Base-by-base conservation (phyloP, 2,113 vertebrate genomes). In the Manacus vitellinus region DNA sequence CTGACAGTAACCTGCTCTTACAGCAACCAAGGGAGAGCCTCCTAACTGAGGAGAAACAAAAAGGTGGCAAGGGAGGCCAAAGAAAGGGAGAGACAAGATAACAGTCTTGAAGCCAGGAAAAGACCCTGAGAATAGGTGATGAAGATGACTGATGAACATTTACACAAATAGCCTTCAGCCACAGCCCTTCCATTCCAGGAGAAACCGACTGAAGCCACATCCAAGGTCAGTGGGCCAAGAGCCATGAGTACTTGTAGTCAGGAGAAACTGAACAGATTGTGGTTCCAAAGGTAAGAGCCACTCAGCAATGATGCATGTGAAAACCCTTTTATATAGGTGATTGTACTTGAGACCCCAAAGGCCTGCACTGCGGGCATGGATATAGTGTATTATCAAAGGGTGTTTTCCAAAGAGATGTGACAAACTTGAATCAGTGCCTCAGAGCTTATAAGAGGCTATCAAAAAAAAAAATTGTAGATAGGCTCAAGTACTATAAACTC, bases 281-380 rank as follows among this genome's bases (percentile, higher is more conserved):
- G 17, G 9, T 9, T 81, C 39, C 52, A 95, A 85, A 94, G 33
- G 44, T 11, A 70, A 74, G 7, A 81, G 12, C 11, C 15, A 51
- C 24, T 77, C 68, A 66, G 20, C 47, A 63, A 16, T n/a, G 30
- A 67, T 35, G 18, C 47, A 56, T 33, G 25, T 51, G 35, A 81
- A 33, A 95, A 74, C 4, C 2, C 23, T 49, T 84, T 46, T 43
- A 30, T n/a, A 22, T 10, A n/a, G 31, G 19, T 75, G 58, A n/a
- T 54, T 3, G 0, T 41, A 56, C 8, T 37, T 2, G 0, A 77
- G 41, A 74, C 28, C 6, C 30, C 83, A 83, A 96, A 74, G 0
- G 1, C 9, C 17, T 58, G 54, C 8, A 23, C 12, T 47, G 23
- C 4, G 2, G 12, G 16, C 24, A 59, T 31, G 4, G 15, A 54